Percentiles rank a stretch among this genome's conserved stretches.
These are phyloP conservation scores for Austrolebias charrua DNA, from an alignment of 2,797 vertebrate genomes.

Conservation along the genomic window DNA sequence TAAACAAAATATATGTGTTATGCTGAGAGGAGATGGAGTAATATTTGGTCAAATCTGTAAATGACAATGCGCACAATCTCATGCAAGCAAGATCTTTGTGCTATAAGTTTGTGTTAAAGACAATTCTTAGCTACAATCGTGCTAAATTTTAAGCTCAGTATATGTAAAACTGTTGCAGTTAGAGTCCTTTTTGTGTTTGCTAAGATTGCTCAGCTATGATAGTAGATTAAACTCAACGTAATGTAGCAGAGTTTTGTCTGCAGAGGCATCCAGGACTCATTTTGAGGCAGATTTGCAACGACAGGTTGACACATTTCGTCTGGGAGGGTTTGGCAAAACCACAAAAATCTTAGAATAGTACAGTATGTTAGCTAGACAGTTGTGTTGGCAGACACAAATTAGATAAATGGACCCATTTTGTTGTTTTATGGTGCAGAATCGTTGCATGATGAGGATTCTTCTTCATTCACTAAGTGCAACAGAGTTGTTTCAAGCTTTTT, in stretches of 20 bases:
- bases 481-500: constrained; percentile 37
- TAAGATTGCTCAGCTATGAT: too few species aligned
- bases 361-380: constrained; percentile 11
- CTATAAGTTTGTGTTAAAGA: too few species aligned
- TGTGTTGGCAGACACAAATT: constrained; percentile 4
- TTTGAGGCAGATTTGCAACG: constrained; percentile 42
- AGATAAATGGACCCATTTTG: constrained; percentile 23
- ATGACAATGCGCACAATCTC: too few species aligned
- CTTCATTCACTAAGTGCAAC: constrained; percentile 9
- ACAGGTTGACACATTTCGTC: constrained; percentile 65
- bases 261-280: constrained; percentile 36
- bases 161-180: too few species aligned
- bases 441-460: constrained; percentile 16
- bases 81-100: too few species aligned
- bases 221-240: constrained; percentile 15
- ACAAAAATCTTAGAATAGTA: constrained; percentile 37
- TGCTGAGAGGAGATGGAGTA: too few species aligned
- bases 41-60: too few species aligned
- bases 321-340: constrained; percentile 48
- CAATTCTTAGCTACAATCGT: too few species aligned
- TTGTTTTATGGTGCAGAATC: constrained; percentile 9
- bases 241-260: constrained; percentile 13
- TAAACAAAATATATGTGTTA: too few species aligned
- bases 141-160: too few species aligned
- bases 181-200: too few species aligned